phyloP scores from a whole-genome alignment of 2,797 vertebrate species.

The Argya squamiceps region DNA sequence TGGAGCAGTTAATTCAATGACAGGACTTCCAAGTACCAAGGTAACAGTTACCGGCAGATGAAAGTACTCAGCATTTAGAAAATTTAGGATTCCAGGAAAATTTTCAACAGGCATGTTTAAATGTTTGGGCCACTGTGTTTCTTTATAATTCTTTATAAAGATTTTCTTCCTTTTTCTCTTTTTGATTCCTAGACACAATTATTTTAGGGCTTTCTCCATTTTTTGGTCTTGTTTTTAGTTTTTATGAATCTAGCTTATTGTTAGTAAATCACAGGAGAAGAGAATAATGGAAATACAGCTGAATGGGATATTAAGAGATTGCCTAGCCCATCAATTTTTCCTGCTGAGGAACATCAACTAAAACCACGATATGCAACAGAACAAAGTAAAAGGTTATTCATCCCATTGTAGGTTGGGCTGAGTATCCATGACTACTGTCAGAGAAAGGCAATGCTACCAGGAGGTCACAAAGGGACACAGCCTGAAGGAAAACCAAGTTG shows the following conservation, averaged over 20 bases:
- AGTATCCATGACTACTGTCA: neutral
- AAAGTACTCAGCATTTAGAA: neutral
- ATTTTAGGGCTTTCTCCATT: neutral
- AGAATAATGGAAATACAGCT: neutral
- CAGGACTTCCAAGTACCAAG: neutral
- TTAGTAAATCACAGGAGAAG: neutral
- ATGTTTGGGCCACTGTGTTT: neutral
- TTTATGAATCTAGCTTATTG: neutral
- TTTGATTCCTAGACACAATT: neutral
- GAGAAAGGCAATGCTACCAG: neutral
- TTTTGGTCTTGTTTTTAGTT: neutral
- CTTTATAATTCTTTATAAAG: neutral
- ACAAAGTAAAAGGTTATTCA: neutral
- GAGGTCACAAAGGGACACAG: neutral
- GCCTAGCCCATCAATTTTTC: neutral
- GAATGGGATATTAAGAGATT: neutral
- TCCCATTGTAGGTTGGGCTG: neutral
- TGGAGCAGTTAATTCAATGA: neutral
- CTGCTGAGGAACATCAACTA: neutral
- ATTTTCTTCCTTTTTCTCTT: neutral
- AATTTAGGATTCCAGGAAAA: neutral
- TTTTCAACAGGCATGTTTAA: neutral
- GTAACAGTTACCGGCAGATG: neutral
- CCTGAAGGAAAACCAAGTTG: neutral
- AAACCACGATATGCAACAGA: neutral